These are phyloP conservation scores for Lepeophtheirus nordmannii DNA, from an alignment of 2,888 invertebrate genomes.

Conservation along the genomic window DNA sequence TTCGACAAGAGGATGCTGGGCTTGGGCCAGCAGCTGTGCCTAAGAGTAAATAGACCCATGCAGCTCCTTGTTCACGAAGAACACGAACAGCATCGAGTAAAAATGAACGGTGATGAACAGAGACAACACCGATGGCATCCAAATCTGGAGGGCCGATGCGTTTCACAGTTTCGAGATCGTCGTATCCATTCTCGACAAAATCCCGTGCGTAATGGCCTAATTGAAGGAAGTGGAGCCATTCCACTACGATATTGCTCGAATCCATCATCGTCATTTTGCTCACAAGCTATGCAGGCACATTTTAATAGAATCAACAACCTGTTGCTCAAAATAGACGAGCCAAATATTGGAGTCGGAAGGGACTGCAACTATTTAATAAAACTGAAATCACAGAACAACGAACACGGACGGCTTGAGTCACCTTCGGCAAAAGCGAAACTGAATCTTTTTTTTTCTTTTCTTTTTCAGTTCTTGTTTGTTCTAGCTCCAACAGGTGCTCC, in stretches of 20 bases:
- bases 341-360: no score
- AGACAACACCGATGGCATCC: constrained; percentile 83
- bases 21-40: constrained; percentile 7
- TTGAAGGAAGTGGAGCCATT: constrained; percentile 68
- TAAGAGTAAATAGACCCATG: constrained; percentile 53
- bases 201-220: constrained; percentile 80
- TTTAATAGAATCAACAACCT: no score
- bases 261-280: neutral
- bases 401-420: no score
- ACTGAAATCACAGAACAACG: no score
- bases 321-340: no score
- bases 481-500: no score
- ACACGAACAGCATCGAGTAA: constrained; percentile 69
- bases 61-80: constrained; percentile 77
- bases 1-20: neutral
- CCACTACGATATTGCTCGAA: constrained; percentile 16
- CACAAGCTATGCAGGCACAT: no score
- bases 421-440: no score
- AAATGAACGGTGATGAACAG: constrained; percentile 61
- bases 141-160: constrained; percentile 88
- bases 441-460: no score
- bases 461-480: no score
- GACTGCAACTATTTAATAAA: no score
- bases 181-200: constrained; percentile 90
- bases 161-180: constrained; percentile 90